phyloP scores from a whole-genome alignment of 1,140 invertebrate species.

The Bombus cullumanus region DNA sequence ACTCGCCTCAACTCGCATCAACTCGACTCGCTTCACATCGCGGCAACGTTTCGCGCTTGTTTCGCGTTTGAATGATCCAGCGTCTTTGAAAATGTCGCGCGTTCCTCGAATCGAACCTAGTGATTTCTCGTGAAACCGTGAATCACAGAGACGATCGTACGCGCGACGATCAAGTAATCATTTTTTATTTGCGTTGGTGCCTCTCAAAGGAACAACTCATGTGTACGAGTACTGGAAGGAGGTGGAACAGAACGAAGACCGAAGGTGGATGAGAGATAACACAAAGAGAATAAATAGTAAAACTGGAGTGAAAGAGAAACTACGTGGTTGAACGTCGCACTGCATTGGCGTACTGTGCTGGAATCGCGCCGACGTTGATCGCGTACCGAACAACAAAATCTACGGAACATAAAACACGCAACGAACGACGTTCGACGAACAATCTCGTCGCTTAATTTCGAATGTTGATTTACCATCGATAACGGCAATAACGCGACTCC shows the following conservation, averaged over 20 bases:
- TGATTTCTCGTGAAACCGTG: background rate
- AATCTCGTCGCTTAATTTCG: background rate
- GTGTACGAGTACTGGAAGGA: background rate
- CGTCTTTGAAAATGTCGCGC: background rate
- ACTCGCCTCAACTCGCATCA: constrained; percentile 5
- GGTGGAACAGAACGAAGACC: background rate
- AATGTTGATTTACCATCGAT: background rate
- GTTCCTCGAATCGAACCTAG: background rate
- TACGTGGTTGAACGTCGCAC: background rate
- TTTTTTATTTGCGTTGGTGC: background rate
- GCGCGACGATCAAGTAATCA: background rate
- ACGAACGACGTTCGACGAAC: background rate
- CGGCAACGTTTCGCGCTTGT: background rate
- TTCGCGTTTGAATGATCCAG: constrained; percentile 6
- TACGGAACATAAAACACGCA: background rate
- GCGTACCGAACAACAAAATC: background rate
- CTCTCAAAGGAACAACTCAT: background rate
- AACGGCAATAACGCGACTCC: too few species aligned
- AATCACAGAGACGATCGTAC: background rate
- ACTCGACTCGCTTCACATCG: background rate
- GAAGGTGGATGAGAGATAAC: too few species aligned
- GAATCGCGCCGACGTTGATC: background rate
- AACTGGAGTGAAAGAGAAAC: background rate
- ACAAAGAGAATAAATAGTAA: background rate
- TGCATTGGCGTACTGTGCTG: background rate